phyloP scores from a whole-genome alignment of 2,797 vertebrate species.

The Poecilia picta region DNA sequence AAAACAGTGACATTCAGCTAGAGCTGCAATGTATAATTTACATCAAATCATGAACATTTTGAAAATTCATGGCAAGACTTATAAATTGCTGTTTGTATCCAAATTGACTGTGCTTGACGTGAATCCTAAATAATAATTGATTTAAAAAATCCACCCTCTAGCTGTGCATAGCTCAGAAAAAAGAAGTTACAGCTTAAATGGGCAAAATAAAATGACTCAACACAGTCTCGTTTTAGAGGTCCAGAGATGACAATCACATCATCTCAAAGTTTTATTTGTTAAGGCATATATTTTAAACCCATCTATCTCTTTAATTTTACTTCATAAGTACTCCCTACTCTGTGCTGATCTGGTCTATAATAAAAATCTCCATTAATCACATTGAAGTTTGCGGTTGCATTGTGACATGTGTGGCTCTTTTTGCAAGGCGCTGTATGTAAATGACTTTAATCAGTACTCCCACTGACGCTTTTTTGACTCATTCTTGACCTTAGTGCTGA shows the following conservation, averaged over 20 bases:
- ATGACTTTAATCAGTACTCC: not conserved
- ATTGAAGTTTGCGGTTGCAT: not conserved
- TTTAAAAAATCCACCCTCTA: not conserved
- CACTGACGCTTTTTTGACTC: not conserved
- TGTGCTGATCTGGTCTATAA: not conserved
- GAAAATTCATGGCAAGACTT: not conserved
- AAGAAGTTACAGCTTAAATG: not conserved
- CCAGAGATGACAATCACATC: not conserved
- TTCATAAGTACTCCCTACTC: not conserved
- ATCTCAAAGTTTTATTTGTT: not conserved
- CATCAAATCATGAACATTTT: not conserved
- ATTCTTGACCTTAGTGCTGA: conserved; percentile 21
- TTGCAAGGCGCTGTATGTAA: not conserved
- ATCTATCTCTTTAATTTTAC: not conserved
- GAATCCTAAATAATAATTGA: not conserved
- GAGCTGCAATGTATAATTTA: not conserved
- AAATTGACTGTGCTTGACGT: not conserved
- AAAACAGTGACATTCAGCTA: not conserved
- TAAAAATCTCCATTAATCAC: not conserved
- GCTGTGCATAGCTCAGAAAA: not conserved
- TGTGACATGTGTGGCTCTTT: not conserved
- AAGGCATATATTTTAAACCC: not conserved
- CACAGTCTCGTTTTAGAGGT: not conserved
- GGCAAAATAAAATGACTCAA: not conserved
- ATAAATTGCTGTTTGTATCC: not conserved